Evolutionary conservation across 92 coral and sea anemone species (phyloP).

Genomic region (Zoanthus sansibaricus): DNA sequence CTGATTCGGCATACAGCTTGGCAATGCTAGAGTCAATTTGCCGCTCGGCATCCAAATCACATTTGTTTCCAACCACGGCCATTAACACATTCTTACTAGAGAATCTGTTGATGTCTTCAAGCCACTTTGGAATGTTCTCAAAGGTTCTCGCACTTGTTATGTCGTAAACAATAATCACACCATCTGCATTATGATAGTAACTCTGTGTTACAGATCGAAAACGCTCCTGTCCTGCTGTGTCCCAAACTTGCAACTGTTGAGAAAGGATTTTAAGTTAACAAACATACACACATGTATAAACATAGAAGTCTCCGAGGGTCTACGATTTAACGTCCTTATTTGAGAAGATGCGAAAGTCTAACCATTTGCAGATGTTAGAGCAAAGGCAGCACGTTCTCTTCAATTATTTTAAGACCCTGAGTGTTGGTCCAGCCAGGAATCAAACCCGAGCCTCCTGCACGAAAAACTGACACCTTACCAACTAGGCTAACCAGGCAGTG

Average conservation of each 20-base stretch:
- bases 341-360: too few species aligned
- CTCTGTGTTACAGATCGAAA: conserved; percentile 98
- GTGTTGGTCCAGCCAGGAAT: too few species aligned
- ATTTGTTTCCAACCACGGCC: conserved; percentile 94
- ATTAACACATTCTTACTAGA: conserved; percentile 89
- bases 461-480: too few species aligned
- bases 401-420: too few species aligned
- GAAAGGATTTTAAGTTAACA: background rate
- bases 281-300: background rate
- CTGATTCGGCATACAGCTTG: conserved; percentile 78
- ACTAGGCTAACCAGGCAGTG: too few species aligned
- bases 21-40: conserved; percentile 85
- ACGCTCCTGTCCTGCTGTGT: conserved; percentile 98
- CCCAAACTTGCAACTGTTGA: conserved; percentile 96
- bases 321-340: too few species aligned
- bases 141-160: conserved; percentile 89
- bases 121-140: conserved; percentile 90
- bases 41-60: conserved; percentile 78
- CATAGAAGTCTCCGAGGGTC: too few species aligned
- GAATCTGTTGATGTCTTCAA: conserved; percentile 89
- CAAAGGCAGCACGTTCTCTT: too few species aligned
- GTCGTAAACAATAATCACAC: conserved; percentile 90
- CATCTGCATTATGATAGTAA: conserved; percentile 96
- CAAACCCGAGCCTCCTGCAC: too few species aligned
- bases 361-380: too few species aligned